phyloP scores from a whole-genome alignment of 2,888 invertebrate genomes.

The Lamellibrachia columna region DNA sequence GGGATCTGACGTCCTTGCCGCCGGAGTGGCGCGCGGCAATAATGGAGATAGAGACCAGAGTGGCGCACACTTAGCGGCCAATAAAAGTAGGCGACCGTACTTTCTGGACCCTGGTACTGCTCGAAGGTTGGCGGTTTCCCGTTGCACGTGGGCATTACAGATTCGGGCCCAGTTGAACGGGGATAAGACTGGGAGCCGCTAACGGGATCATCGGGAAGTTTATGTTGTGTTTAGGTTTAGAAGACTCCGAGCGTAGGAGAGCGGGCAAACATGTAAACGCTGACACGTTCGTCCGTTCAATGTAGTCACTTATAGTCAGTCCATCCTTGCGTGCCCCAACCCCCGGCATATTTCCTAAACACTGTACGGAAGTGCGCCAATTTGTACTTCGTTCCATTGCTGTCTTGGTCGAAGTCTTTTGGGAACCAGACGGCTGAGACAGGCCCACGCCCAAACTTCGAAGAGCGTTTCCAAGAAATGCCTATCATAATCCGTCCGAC shows the following conservation, averaged over 20 bases:
- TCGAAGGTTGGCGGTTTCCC: neutral
- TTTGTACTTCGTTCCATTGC: too few relatives aligned
- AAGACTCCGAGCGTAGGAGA: neutral
- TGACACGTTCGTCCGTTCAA: neutral
- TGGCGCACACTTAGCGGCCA: neutral
- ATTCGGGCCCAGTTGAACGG: neutral
- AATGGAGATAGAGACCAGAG: neutral
- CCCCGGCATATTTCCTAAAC: too few relatives aligned
- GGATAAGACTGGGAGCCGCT: neutral
- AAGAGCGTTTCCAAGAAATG: too few relatives aligned
- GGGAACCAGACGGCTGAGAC: too few relatives aligned
- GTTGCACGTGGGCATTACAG: neutral
- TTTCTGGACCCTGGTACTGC: constrained; percentile 1
- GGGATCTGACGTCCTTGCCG: neutral
- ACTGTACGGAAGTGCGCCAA: too few relatives aligned
- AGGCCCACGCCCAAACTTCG: too few relatives aligned
- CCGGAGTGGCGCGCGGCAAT: neutral
- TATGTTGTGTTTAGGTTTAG: neutral
- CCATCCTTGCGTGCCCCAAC: neutral
- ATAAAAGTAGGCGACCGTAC: neutral
- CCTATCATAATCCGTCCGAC: too few relatives aligned
- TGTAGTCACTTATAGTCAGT: neutral
- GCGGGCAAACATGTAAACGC: neutral
- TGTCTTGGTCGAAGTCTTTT: too few relatives aligned
- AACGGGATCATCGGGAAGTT: neutral